Evolutionary conservation across 2,888 invertebrate genomes (phyloP).

Genomic region (Netelia fuscicornis): DNA sequence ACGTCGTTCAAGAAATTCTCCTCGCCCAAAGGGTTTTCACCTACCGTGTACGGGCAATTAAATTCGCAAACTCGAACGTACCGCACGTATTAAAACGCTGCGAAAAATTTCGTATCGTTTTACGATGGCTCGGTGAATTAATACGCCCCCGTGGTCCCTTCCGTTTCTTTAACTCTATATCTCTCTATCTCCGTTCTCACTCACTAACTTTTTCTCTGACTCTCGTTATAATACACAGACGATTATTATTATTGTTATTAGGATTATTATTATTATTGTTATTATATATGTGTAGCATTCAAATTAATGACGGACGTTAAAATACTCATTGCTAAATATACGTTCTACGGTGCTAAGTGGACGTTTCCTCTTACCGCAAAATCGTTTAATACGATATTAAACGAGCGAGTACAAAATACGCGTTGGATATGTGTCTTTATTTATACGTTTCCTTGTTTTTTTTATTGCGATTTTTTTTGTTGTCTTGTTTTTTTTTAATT

Average conservation of each 20-base stretch:
- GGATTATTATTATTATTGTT: too few relatives aligned
- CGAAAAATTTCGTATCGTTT: constrained; percentile 18
- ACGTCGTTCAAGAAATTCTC: constrained; percentile 1
- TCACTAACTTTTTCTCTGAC: neutral
- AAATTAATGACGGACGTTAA: neutral
- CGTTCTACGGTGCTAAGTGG: neutral
- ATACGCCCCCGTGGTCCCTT: constrained; percentile 9
- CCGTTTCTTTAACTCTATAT: neutral
- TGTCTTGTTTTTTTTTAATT: constrained; percentile 1
- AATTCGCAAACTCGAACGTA: constrained; percentile 14
- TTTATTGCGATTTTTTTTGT: neutral
- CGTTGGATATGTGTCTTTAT: too few relatives aligned
- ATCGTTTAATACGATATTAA: constrained; percentile 2
- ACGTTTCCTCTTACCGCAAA: constrained; percentile 5
- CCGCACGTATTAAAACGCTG: neutral
- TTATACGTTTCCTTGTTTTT: too few relatives aligned
- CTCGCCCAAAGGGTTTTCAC: constrained; percentile 19
- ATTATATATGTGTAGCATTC: neutral
- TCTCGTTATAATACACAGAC: neutral
- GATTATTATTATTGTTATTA: too few relatives aligned
- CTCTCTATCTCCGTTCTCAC: too few relatives aligned
- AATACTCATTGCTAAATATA: constrained; percentile 26
- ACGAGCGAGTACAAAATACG: neutral
- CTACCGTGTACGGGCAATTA: constrained; percentile 7
- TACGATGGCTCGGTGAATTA: constrained; percentile 44